These are phyloP conservation scores for Galleria mellonella DNA, from an alignment of 1,140 invertebrate genomes.

Conservation along the genomic window DNA sequence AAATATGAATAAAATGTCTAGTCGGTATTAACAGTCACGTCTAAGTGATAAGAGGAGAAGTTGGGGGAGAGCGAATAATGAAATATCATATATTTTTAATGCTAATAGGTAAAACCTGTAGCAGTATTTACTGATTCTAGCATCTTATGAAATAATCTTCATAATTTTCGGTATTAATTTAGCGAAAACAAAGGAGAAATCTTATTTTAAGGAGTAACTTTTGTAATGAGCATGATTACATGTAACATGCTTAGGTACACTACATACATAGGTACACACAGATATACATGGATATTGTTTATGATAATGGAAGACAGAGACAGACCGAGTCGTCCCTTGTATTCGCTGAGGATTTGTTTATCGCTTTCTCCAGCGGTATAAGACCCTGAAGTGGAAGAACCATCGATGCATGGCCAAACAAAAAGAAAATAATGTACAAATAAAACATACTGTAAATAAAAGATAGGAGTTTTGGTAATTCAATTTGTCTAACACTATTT, in stretches of 20 bases:
- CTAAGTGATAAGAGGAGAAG: not conserved
- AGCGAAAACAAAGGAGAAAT: not conserved
- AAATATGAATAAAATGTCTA: constrained; percentile 4
- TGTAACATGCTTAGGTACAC: constrained; percentile 57
- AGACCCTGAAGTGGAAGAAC: constrained; percentile 54
- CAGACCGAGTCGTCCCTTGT: constrained; percentile 66
- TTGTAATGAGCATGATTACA: constrained; percentile 34
- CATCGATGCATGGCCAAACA: constrained; percentile 46
- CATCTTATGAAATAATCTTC: not conserved
- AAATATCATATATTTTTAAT: not conserved
- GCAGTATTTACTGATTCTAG: not conserved
- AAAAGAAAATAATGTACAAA: constrained; percentile 53
- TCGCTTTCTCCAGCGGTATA: constrained; percentile 68
- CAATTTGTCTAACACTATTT: constrained; percentile 53
- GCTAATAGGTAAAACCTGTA: not conserved
- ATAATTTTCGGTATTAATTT: not conserved
- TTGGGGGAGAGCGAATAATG: not conserved
- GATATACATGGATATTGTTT: constrained; percentile 44
- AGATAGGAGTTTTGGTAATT: constrained; percentile 36
- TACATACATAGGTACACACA: constrained; percentile 59
- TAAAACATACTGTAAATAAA: constrained; percentile 44
- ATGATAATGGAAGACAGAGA: constrained; percentile 58
- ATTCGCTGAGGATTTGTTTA: constrained; percentile 63
- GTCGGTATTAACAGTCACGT: not conserved
- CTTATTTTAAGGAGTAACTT: not conserved